A percentile compares a stretch with the other conserved stretches of the same genome.
Evolutionary conservation across 2,797 vertebrate genomes (phyloP).

Genomic region (Cyprinodon diabolis): DNA sequence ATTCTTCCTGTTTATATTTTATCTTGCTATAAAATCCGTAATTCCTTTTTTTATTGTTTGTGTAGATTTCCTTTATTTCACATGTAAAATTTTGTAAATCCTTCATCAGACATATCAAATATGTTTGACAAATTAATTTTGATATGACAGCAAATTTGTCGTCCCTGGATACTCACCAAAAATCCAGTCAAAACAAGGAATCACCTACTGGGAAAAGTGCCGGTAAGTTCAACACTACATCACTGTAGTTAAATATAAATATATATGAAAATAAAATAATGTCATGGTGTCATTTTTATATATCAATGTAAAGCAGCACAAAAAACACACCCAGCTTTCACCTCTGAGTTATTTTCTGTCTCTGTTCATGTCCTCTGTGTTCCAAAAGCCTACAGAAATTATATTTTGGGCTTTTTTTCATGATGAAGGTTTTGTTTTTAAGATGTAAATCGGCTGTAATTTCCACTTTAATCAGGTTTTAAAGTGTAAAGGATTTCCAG

Average conservation of each 20-base stretch:
- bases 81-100: neutral
- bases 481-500: too few relatives aligned
- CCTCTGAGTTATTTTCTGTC: too few relatives aligned
- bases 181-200: neutral
- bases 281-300: too few relatives aligned
- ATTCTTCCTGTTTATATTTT: neutral
- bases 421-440: too few relatives aligned
- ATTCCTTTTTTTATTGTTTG: neutral
- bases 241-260: neutral
- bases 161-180: rapidly evolving
- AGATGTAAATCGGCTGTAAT: too few relatives aligned
- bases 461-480: too few relatives aligned
- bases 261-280: too few relatives aligned
- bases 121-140: neutral
- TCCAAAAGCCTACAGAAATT: too few relatives aligned
- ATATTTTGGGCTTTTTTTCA: too few relatives aligned
- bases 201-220: neutral
- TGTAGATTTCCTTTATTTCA: neutral
- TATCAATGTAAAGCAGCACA: too few relatives aligned
- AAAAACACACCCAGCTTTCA: too few relatives aligned
- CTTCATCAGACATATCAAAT: neutral
- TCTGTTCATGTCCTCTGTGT: too few relatives aligned
- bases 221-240: neutral
- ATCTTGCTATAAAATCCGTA: neutral
- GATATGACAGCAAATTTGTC: neutral